Percentiles rank a stretch among this genome's conserved stretches.
phyloP scores from a whole-genome alignment of 2,888 invertebrate species.

The Chalcosyrphus nemorum region DNA sequence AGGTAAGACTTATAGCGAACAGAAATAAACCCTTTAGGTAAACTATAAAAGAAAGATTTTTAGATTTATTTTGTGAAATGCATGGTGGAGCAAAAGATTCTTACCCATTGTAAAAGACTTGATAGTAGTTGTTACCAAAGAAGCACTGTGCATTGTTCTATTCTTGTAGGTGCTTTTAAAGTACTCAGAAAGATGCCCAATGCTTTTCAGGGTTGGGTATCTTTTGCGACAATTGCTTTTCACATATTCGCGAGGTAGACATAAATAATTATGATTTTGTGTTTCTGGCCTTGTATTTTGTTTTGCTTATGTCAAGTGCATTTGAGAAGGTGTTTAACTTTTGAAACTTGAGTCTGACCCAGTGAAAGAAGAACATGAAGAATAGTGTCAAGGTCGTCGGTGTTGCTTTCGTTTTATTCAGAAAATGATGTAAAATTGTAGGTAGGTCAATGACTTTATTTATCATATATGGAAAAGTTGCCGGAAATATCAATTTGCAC shows the following conservation, averaged over 20 bases:
- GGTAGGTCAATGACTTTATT: background rate
- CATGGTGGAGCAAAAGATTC: background rate
- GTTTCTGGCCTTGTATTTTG: conserved; percentile 41
- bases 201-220: background rate
- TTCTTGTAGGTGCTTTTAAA: conserved; percentile 46
- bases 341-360: background rate
- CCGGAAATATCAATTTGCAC: too few relatives aligned
- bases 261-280: conserved; percentile 9
- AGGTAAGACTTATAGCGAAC: conserved; percentile 8
- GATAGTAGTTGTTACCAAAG: conserved; percentile 6
- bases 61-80: background rate
- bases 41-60: conserved; percentile 16
- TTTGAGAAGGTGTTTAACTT: conserved; percentile 36
- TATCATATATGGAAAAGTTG: too few relatives aligned
- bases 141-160: conserved; percentile 31
- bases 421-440: background rate
- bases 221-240: conserved; percentile 3
- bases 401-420: background rate
- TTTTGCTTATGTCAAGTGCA: conserved; percentile 7
- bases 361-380: background rate
- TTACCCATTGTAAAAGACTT: conserved; percentile 55
- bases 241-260: background rate
- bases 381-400: background rate
- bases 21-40: conserved; percentile 48
- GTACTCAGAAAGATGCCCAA: background rate